Base-by-base conservation (phyloP, 2,888 invertebrate species). In the Sycophila texana region DNA sequence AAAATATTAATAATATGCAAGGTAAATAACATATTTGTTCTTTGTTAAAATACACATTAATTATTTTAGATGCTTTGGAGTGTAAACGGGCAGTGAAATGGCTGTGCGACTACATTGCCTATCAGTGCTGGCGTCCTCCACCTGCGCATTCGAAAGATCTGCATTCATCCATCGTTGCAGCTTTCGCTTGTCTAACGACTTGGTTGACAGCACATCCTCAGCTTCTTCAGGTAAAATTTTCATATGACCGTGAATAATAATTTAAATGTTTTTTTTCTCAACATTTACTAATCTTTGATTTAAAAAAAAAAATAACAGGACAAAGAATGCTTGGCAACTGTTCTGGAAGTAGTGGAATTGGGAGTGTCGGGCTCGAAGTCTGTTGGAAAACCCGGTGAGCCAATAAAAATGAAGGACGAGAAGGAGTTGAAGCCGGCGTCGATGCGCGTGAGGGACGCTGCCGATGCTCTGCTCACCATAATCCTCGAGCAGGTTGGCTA, bases 371-470 rank as follows among this genome's bases (percentile, higher is more conserved):
- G 99, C 18, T 95, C 97, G 10, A 99, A 98, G 91, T 96, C 96
- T 77, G 92, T 94, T 66, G 95, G 95, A 82, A 97, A 98, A 91
- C 95, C 96, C 0, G 96, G 97, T 10, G 98, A 98, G 87, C 94
- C 95, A 14, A 94, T 97, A 0, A 96, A 96, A 90, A 95, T 97
- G 94, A 99, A 99, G 89, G 97, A 98, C 84, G 97, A 98, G 84
- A 99, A 99, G 88, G 97, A 98, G 90, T 90, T 98, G 80, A 99
- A 98, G 88, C 99, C 99, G 0, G 99, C 98, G 0, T 99, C 99
- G 0, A 97, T 98, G 95, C 92, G 99, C 84, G 99, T 99, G 0
- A 94, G 98, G 79, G 99, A 99, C 91, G 98, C 99, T 0, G 99
- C 99, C 0, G 99, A 99, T 91, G 96, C 96, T 82, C 92, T 99